Percentiles rank a stretch among this genome's conserved stretches.
Evolutionary conservation across 2,113 vertebrate genomes (phyloP).

Genomic region (Sakesphorus luctuosus): DNA sequence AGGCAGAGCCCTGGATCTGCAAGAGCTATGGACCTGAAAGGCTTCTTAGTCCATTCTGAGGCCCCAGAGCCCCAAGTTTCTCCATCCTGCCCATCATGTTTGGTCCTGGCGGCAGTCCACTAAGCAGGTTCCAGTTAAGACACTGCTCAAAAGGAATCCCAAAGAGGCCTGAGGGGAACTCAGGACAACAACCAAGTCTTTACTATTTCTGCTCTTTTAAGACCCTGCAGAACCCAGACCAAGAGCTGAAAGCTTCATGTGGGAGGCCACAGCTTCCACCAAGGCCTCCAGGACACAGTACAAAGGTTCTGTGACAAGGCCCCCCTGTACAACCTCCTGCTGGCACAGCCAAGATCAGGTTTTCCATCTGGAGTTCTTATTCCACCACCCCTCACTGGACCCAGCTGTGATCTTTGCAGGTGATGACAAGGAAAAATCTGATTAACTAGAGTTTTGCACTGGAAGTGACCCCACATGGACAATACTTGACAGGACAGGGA

Average conservation of each 20-base stretch:
- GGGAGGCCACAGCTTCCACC: background rate
- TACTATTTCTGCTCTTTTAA: background rate
- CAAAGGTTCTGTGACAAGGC: background rate
- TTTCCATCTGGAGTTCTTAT: background rate
- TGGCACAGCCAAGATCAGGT: background rate
- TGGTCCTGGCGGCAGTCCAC: background rate
- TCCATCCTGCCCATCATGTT: background rate
- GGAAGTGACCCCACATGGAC: background rate
- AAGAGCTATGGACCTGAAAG: background rate
- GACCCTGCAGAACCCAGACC: background rate
- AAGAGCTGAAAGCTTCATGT: background rate
- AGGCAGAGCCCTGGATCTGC: background rate
- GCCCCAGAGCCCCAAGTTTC: background rate
- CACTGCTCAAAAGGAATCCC: background rate
- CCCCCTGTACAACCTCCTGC: background rate
- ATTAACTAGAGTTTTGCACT: background rate
- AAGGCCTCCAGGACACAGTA: background rate
- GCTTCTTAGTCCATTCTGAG: background rate
- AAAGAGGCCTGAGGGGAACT: background rate
- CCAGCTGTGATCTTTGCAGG: background rate
- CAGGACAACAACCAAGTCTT: background rate
- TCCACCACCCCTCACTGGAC: background rate
- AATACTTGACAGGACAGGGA: background rate
- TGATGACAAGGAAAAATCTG: background rate
- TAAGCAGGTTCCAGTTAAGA: background rate